Evolutionary conservation across 2,113 vertebrate species (phyloP).

Genomic region (Sinocyclocheilus maitianheensis): DNA sequence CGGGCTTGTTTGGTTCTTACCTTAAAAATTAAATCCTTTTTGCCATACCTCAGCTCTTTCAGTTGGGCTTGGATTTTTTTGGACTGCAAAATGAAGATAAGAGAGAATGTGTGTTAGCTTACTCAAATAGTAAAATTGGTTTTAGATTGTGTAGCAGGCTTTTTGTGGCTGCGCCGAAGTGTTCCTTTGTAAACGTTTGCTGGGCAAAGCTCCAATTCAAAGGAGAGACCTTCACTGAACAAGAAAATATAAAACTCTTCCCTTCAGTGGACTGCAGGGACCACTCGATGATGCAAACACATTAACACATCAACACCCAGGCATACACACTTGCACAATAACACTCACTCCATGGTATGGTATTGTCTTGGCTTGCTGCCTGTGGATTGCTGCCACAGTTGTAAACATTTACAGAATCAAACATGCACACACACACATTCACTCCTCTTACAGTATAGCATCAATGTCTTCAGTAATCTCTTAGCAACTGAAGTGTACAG

Average conservation of each 20-base stretch:
- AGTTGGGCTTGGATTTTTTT: constrained; percentile 98
- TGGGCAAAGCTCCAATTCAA: constrained; percentile 70
- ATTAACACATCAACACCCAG: constrained; percentile 49
- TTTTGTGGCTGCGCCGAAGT: constrained; percentile 64
- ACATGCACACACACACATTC: not conserved
- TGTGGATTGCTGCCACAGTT: constrained; percentile 18
- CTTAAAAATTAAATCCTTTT: constrained; percentile 99
- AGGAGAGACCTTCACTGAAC: constrained; percentile 64
- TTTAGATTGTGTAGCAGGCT: constrained; percentile 75
- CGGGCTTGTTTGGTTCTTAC: constrained; percentile 76
- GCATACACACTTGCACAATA: constrained; percentile 27
- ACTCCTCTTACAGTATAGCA: not conserved
- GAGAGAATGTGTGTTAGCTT: constrained; percentile 69
- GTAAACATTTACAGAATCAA: constrained; percentile 17
- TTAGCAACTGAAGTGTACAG: not conserved
- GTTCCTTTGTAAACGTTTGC: constrained; percentile 72
- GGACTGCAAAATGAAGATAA: constrained; percentile 85
- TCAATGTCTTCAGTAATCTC: not conserved
- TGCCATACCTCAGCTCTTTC: constrained; percentile 97
- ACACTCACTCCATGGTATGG: not conserved
- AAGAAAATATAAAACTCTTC: constrained; percentile 72
- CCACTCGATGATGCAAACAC: constrained; percentile 63
- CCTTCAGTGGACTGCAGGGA: constrained; percentile 71
- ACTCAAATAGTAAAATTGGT: constrained; percentile 78
- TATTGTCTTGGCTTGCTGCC: constrained; percentile 23